A percentile compares a stretch with the other conserved stretches of the same genome.
These are phyloP conservation scores for Lasioglossum lativentre DNA, from an alignment of 2,888 invertebrate species.

Conservation along the genomic window DNA sequence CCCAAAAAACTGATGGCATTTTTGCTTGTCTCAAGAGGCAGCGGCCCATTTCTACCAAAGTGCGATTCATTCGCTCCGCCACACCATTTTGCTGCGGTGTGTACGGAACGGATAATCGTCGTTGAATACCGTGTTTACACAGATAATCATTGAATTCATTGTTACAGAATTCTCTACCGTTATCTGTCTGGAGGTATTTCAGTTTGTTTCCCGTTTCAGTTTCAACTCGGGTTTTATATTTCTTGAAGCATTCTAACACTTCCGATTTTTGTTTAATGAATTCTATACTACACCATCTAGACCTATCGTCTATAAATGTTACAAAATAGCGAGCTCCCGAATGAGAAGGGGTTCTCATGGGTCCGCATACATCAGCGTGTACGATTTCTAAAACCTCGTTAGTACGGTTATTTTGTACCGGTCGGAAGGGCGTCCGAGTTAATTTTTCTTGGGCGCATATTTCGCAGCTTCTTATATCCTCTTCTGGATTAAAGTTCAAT, in stretches of 20 bases:
- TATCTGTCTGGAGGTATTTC: neutral
- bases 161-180: too few relatives aligned
- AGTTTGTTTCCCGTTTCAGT: neutral
- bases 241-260: neutral
- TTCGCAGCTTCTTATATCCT: too few relatives aligned
- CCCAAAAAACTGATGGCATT: neutral
- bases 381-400: neutral
- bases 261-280: neutral
- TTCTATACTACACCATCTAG: neutral
- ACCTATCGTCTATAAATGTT: neutral
- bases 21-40: neutral
- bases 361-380: neutral
- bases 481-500: too few relatives aligned
- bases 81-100: neutral
- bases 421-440: neutral
- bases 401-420: neutral
- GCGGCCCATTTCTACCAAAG: neutral
- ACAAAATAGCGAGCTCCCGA: neutral
- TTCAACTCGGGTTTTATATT: neutral
- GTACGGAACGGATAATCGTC: neutral
- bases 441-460: neutral
- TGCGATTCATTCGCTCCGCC: neutral
- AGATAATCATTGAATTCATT: neutral
- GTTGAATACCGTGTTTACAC: neutral
- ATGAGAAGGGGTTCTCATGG: neutral